Conservation (phyloP, 2,113 vertebrate species). For the Myiozetetes cayanensis region DNA sequence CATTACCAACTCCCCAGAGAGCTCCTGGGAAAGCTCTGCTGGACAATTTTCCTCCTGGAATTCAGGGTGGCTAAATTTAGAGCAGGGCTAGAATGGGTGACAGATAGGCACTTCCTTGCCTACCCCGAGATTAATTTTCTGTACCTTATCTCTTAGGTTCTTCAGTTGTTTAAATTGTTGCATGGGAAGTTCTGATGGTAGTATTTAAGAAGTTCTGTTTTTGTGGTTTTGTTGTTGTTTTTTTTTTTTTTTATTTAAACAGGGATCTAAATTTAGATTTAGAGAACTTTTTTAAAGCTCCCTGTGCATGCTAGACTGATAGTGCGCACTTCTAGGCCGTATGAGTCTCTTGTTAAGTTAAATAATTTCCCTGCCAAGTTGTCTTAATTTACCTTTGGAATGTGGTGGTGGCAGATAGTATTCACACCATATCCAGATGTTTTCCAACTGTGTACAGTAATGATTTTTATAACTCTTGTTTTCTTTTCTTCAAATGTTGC, state of each 20-base stretch:
- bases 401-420: not conserved
- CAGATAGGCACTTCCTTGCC: not conserved
- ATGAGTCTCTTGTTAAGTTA: not conserved
- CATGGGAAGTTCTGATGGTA: not conserved
- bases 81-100: not conserved
- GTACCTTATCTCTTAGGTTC: not conserved
- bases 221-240: no score
- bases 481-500: not conserved
- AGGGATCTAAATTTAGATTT: not conserved
- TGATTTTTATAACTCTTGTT: not conserved
- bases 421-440: not conserved
- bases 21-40: not conserved
- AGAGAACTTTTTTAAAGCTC: not conserved
- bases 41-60: not conserved
- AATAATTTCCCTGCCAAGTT: not conserved
- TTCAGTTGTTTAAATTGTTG: not conserved
- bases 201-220: not conserved
- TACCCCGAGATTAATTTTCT: not conserved
- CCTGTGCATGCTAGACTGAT: not conserved
- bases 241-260: not conserved
- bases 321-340: not conserved
- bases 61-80: not conserved
- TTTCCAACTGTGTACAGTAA: accelerated
- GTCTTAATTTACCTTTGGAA: not conserved
- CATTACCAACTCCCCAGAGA: not conserved